phyloP scores from a whole-genome alignment of 1,140 invertebrate species.

The Halictus rubicundus region DNA sequence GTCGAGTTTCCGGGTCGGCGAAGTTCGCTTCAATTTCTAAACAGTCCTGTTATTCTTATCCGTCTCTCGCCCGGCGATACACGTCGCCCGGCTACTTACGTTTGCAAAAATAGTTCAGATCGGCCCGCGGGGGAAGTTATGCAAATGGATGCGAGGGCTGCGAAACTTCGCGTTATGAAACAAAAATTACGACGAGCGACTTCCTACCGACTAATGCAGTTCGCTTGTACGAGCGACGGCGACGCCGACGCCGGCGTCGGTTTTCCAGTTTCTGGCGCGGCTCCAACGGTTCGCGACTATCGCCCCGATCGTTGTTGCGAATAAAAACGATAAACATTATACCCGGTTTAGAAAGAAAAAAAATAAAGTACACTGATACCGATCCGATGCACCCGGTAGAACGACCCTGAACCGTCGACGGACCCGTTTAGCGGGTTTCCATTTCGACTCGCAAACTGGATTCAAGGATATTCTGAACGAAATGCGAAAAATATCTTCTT shows the following conservation, averaged over 20 bases:
- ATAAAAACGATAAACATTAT: not conserved
- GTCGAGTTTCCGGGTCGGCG: no score
- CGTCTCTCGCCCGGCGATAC: no score
- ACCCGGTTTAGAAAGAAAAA: no score
- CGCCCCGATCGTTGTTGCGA: not conserved
- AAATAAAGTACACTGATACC: no score
- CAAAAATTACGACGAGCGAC: constrained; percentile 32
- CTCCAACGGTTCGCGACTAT: not conserved
- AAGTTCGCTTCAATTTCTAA: not conserved
- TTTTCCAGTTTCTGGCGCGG: not conserved
- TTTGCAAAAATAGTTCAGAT: constrained; percentile 14
- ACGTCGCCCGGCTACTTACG: constrained; percentile 11
- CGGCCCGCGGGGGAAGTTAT: constrained; percentile 5
- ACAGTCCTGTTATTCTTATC: not conserved
- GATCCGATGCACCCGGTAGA: no score
- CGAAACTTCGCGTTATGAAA: constrained; percentile 24
- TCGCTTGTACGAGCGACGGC: constrained; percentile 9
- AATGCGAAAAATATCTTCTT: constrained; percentile 1
- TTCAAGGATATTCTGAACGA: not conserved
- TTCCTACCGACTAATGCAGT: constrained; percentile 38
- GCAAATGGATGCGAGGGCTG: constrained; percentile 17
- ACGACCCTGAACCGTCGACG: no score
- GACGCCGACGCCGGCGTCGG: not conserved
- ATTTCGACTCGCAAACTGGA: no score
- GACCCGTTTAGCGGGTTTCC: no score